phyloP scores from a whole-genome alignment of 1,140 invertebrate species.

The Heliconius hermathena region DNA sequence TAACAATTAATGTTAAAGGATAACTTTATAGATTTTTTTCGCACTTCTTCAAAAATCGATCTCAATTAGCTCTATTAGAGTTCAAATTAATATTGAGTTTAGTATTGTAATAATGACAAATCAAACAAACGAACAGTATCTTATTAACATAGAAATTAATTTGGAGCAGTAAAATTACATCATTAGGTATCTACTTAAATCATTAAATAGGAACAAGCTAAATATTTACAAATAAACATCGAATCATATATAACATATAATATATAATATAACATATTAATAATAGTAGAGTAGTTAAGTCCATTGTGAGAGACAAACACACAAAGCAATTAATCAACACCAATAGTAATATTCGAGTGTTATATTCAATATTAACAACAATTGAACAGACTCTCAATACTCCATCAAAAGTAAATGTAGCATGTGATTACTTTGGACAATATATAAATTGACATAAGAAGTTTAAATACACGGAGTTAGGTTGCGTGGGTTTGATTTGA shows the following conservation, averaged over 20 bases:
- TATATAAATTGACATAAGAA: neutral
- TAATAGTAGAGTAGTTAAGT: neutral
- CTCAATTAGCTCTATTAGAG: no score
- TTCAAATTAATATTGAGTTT: no score
- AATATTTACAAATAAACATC: neutral
- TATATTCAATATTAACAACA: slow-evolving; percentile 1
- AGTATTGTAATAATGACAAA: neutral
- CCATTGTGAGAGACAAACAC: neutral
- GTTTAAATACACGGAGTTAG: neutral
- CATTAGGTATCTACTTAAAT: no score
- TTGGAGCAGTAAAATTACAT: neutral
- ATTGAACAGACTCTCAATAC: neutral
- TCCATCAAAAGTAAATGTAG: neutral
- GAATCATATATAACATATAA: neutral
- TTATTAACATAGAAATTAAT: neutral
- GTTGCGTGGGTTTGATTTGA: neutral
- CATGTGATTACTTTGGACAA: neutral
- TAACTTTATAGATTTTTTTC: no score
- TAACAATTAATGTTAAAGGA: neutral
- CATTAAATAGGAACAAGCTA: no score
- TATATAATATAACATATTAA: neutral
- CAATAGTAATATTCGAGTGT: slow-evolving; percentile 1
- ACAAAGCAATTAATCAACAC: slow-evolving; percentile 4
- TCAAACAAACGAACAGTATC: neutral
- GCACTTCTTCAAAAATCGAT: no score